A percentile compares a stretch with the other conserved stretches of the same genome.
phyloP scores from a whole-genome alignment of 2,113 vertebrate genomes.

The Hydrochoerus hydrochaeris region DNA sequence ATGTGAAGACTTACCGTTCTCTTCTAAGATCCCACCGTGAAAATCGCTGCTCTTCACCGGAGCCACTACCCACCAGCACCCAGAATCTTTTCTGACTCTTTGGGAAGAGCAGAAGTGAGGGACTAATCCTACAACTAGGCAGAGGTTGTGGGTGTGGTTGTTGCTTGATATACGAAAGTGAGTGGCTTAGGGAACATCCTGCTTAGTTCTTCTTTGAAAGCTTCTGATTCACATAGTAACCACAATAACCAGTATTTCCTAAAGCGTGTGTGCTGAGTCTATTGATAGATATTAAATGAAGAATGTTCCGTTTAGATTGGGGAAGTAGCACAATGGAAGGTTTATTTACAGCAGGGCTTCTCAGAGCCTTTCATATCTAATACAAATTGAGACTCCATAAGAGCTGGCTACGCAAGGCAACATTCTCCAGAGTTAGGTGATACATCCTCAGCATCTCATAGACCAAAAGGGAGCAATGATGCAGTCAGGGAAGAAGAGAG shows the following conservation, averaged over 20 bases:
- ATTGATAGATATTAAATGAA: neutral
- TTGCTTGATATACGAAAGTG: neutral
- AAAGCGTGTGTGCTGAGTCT: neutral
- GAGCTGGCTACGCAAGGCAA: neutral
- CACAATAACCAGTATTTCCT: neutral
- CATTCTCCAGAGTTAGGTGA: neutral
- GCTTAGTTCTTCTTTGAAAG: neutral
- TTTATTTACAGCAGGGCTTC: neutral
- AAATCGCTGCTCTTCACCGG: neutral
- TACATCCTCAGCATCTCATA: neutral
- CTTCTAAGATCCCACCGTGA: neutral
- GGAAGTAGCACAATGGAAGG: neutral
- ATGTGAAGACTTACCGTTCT: slow-evolving; percentile 62
- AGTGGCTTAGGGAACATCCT: neutral
- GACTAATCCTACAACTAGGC: neutral
- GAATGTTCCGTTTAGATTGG: neutral
- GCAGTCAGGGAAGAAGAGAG: neutral
- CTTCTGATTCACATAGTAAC: neutral
- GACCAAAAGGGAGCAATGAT: neutral
- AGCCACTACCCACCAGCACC: neutral
- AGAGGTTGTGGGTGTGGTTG: neutral
- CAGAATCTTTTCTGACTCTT: neutral
- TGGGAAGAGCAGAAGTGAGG: neutral
- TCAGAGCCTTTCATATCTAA: neutral
- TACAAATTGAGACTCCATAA: neutral